A percentile compares a stretch with the other conserved stretches of the same genome.
Evolutionary conservation across 2,888 invertebrate species (phyloP).

Genomic region (Entomobrya proxima): DNA sequence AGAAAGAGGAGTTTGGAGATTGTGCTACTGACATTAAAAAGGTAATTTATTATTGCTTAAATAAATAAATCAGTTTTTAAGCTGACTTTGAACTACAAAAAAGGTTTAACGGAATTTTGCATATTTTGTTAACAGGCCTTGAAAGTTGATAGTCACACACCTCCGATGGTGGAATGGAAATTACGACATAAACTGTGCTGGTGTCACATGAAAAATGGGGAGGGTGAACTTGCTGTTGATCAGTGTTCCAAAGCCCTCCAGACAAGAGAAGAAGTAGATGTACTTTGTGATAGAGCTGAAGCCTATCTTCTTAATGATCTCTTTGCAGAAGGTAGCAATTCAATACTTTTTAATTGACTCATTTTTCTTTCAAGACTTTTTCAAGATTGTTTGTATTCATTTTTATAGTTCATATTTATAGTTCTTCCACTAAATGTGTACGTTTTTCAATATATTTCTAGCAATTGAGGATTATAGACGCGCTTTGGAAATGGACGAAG

Average conservation of each 20-base stretch:
- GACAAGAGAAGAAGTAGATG: slow-evolving; percentile 85
- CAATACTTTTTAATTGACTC: background rate
- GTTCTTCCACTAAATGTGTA: background rate
- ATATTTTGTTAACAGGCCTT: slow-evolving; percentile 67
- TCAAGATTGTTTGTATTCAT: no score
- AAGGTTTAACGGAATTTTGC: background rate
- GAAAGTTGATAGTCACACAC: slow-evolving; percentile 73
- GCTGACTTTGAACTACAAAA: no score
- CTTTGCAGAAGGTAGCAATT: slow-evolving; percentile 87
- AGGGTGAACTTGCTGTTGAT: slow-evolving; percentile 81
- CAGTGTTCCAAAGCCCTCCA: slow-evolving; percentile 89
- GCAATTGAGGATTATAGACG: slow-evolving; percentile 92
- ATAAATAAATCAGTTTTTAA: no score
- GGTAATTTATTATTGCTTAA: slow-evolving; percentile 54
- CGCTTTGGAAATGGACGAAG: slow-evolving; percentile 89
- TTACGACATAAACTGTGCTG: slow-evolving; percentile 73
- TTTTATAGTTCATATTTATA: no score
- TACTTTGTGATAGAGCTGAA: slow-evolving; percentile 94
- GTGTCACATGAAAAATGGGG: slow-evolving; percentile 73
- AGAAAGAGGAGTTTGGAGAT: slow-evolving; percentile 69
- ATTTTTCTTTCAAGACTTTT: no score
- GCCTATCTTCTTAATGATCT: slow-evolving; percentile 92
- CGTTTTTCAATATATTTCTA: slow-evolving; percentile 77
- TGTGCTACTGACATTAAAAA: slow-evolving; percentile 74
- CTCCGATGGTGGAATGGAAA: slow-evolving; percentile 73